Evolutionary conservation across 2,797 vertebrate genomes (phyloP), one percentile per base, ranked within the genome.

Genomic region (Pempheris klunzingeri): DNA sequence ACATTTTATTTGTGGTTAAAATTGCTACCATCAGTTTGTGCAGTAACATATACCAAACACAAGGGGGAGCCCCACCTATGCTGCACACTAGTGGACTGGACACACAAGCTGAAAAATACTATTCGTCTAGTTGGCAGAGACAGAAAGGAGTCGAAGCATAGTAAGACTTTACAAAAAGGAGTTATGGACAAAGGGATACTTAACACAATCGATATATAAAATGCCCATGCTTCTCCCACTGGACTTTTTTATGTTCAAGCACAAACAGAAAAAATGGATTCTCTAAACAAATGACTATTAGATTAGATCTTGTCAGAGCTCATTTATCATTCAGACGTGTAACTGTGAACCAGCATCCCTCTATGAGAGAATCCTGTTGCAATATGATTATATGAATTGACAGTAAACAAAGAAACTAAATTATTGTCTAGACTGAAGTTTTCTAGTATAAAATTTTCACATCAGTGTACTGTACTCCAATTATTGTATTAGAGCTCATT

Each of bases 1-100:
- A 24, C 18, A 52, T 22, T 4, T 58, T 22, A 13, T 28, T 11
- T 50, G 22, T 52, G 0, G 32, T 39, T 20, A 11, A 11, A 43
- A 13, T 15, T 22, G 6, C 7, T 26, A 8, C 15, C 4, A 8
- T 12, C 1, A 36, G 41, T 34, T 61, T 36, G n/a, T 20, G 24
- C 14, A 76, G 28, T 46, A 50, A 47, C 6, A 4, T 13, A n/a
- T 55, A 57, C 3, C 7, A 59, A 63, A 73, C 76, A 82, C 63
- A 58, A 59, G 57, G 61, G 63, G 74, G 73, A 74, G 50, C 32
- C 30, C 24, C n/a, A 32, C n/a, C 17, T 8, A 22, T 28, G 13
- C 15, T 57, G 41, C 41, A 70, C 53, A 24, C 9, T 12, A 26
- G 9, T 44, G 30, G n/a, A 50, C 6, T 9, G 13, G 14, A 54